These are phyloP conservation scores for Bombus impatiens DNA, from an alignment of 1,140 invertebrate genomes.

Conservation along the genomic window DNA sequence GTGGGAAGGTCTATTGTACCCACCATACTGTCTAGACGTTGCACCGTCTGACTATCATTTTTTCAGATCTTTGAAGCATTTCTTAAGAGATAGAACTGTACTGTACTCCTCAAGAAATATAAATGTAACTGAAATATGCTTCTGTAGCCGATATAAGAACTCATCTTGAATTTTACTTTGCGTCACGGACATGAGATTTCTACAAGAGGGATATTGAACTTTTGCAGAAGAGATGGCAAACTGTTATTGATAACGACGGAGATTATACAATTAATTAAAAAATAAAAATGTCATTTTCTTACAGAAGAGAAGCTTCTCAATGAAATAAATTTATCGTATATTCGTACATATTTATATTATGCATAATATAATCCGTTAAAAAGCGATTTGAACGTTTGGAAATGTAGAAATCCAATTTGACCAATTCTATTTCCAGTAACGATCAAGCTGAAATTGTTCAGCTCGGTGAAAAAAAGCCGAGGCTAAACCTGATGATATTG, in stretches of 20 bases:
- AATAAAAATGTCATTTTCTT: neutral
- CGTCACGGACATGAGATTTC: neutral
- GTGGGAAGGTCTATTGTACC: too few species aligned
- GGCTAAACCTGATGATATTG: neutral
- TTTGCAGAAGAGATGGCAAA: neutral
- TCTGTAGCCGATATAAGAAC: neutral
- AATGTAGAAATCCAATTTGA: too few species aligned
- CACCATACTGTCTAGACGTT: too few species aligned
- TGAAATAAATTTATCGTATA: too few species aligned
- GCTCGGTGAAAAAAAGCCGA: neutral
- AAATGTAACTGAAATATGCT: neutral
- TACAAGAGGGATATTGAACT: neutral
- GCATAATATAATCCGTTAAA: neutral
- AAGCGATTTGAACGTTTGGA: neutral
- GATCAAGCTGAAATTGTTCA: neutral
- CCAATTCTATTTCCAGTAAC: too few species aligned
- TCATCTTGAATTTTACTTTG: neutral
- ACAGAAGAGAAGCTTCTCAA: too few species aligned
- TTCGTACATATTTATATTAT: too few species aligned
- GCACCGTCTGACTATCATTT: too few species aligned
- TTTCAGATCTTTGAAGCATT: neutral
- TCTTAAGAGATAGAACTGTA: neutral
- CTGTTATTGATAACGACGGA: neutral
- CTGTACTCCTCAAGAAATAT: too few species aligned
- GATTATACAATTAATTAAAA: neutral